Conservation (phyloP, 2,797 vertebrate genomes). For the Thalassophryne amazonica region DNA sequence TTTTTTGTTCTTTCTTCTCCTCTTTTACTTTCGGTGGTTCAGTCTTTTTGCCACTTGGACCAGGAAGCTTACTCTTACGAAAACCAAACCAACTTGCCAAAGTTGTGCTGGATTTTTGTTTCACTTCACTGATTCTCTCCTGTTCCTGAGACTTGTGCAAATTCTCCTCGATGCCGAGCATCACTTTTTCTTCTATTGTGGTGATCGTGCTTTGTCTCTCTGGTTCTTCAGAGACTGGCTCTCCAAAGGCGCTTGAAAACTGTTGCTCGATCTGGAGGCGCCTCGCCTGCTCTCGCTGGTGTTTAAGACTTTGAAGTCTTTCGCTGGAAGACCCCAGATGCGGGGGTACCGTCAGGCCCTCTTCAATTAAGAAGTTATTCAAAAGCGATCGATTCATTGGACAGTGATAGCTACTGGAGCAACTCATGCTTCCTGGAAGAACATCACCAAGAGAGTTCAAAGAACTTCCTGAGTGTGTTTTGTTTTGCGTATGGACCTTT, state of each 20-base stretch:
- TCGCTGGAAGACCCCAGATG: constrained; percentile 68
- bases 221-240: constrained; percentile 71
- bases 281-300: constrained; percentile 65
- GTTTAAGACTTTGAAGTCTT: constrained; percentile 70
- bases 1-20: constrained; percentile 86
- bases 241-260: constrained; percentile 70
- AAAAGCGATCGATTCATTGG: constrained; percentile 75
- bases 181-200: constrained; percentile 92
- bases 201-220: constrained; percentile 69
- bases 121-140: constrained; percentile 76
- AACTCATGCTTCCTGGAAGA: constrained; percentile 77
- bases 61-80: constrained; percentile 86
- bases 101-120: constrained; percentile 82
- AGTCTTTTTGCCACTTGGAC: constrained; percentile 80
- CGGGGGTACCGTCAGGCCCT: constrained; percentile 61
- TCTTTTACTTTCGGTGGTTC: constrained; percentile 82
- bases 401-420: constrained; percentile 79
- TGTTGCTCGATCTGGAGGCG: constrained; percentile 73
- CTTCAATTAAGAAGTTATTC: constrained; percentile 74
- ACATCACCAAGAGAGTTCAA: constrained; percentile 81
- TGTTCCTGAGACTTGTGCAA: constrained; percentile 87
- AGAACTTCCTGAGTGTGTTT: constrained; percentile 76
- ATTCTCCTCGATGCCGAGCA: constrained; percentile 92
- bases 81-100: constrained; percentile 92
- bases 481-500: constrained; percentile 88